phyloP scores from a whole-genome alignment of 1,140 invertebrate species.

The Maconellicoccus hirsutus region DNA sequence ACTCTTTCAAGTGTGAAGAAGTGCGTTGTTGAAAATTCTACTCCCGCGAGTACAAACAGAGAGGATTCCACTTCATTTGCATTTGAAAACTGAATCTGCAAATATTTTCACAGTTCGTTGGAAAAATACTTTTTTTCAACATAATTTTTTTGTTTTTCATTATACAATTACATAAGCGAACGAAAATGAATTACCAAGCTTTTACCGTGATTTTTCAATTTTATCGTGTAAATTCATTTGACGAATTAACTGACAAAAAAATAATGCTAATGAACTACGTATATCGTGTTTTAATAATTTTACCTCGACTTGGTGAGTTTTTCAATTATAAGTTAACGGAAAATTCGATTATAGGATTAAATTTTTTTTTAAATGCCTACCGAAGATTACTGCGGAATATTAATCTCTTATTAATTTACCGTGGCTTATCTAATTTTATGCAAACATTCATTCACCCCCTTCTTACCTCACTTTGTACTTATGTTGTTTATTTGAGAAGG shows the following conservation, averaged over 20 bases:
- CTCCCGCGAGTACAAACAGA: constrained; percentile 1
- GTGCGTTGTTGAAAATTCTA: constrained; percentile 4
- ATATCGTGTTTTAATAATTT: too few species aligned
- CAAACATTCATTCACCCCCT: not conserved
- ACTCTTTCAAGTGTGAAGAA: constrained; percentile 8
- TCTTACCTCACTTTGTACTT: not conserved
- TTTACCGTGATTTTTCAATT: not conserved
- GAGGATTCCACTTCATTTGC: constrained; percentile 2
- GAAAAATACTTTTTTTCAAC: not conserved
- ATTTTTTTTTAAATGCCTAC: not conserved
- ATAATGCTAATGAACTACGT: too few species aligned
- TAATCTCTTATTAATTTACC: not conserved
- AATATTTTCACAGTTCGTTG: constrained; percentile 9
- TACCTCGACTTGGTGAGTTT: too few species aligned
- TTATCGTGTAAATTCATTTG: not conserved
- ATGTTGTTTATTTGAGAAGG: not conserved
- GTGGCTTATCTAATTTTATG: not conserved
- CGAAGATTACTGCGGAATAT: not conserved
- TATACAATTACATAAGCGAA: not conserved
- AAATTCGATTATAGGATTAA: not conserved
- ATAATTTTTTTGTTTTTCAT: constrained; percentile 6
- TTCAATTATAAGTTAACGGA: too few species aligned
- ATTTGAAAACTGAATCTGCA: constrained; percentile 4
- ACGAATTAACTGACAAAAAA: not conserved
- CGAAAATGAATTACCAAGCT: not conserved